Percentiles rank a stretch among this genome's conserved stretches.
These are phyloP conservation scores for Hippocampus zosterae DNA, from an alignment of 2,113 vertebrate species.

Conservation along the genomic window DNA sequence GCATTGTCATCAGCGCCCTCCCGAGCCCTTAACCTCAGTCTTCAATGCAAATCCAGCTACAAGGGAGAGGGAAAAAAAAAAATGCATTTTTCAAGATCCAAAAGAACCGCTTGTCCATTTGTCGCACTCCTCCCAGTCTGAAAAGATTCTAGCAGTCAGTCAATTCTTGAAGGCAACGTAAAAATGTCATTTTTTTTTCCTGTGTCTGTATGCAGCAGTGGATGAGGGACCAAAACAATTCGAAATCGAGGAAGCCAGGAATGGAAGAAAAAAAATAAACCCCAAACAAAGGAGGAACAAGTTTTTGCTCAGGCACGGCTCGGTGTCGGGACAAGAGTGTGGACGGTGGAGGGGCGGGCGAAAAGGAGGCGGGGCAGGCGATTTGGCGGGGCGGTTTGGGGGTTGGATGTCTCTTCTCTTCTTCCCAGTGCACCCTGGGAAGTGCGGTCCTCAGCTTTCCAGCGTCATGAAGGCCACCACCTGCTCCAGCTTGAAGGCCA, in stretches of 20 bases:
- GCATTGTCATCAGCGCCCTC: constrained; percentile 36
- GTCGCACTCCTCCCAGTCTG: neutral
- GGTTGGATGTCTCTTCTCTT: constrained; percentile 49
- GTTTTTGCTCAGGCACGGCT: constrained; percentile 99
- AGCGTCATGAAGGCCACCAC: constrained; percentile 98
- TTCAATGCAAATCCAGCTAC: constrained; percentile 68
- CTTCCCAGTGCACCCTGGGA: constrained; percentile 91
- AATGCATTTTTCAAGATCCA: neutral
- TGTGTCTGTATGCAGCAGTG: constrained; percentile 74
- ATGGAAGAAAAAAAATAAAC: constrained; percentile 56
- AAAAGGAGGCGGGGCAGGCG: neutral
- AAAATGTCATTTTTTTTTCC: constrained; percentile 58
- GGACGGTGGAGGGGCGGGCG: neutral
- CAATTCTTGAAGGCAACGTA: constrained; percentile 78
- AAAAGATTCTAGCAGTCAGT: constrained; percentile 16
- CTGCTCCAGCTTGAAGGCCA: constrained; percentile 99
- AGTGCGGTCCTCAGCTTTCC: constrained; percentile 98
- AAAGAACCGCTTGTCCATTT: neutral
- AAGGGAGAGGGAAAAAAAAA: constrained; percentile 9
- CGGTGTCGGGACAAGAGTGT: constrained; percentile 83
- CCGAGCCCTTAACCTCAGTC: constrained; percentile 45
- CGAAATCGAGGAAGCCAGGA: constrained; percentile 64
- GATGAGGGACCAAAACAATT: constrained; percentile 66
- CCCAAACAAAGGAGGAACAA: constrained; percentile 76
- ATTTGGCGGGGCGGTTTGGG: too few species aligned